Percentiles rank a stretch among this genome's conserved stretches.
Conservation (phyloP, 1,140 invertebrate genomes). For the Apis florea region DNA sequence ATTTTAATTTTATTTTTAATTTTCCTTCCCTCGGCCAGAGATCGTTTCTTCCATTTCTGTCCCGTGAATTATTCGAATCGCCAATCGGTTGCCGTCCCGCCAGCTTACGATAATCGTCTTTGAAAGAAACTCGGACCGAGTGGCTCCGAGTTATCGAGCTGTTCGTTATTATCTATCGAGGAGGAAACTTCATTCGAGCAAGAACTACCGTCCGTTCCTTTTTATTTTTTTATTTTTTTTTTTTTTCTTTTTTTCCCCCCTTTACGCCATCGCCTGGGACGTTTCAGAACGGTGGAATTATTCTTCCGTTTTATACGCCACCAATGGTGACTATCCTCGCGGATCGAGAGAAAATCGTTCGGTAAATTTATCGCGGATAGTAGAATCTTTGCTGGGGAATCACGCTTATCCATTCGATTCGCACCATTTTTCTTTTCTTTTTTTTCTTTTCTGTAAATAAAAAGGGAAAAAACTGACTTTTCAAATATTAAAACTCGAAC, state of each 20-base stretch:
- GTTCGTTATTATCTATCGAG: conserved; percentile 22
- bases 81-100: conserved; percentile 10
- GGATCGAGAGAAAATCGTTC: not conserved
- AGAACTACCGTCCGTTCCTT: not conserved
- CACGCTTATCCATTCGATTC: not conserved
- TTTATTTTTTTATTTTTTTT: not conserved
- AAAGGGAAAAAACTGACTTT: not conserved
- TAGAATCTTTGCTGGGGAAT: not conserved
- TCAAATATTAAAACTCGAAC: not conserved
- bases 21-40: not conserved
- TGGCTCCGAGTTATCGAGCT: not conserved
- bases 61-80: conserved; percentile 17
- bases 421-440: no score
- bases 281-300: conserved; percentile 24
- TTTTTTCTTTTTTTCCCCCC: not conserved
- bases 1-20: not conserved
- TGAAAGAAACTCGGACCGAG: conserved; percentile 30
- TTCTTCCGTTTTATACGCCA: conserved; percentile 19
- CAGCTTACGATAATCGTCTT: conserved; percentile 52
- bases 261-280: not conserved
- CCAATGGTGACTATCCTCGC: not conserved
- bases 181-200: conserved; percentile 1
- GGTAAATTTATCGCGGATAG: conserved; percentile 3
- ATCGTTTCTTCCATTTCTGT: conserved; percentile 37
- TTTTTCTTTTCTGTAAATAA: not conserved